Evolutionary conservation across 1,140 invertebrate species (phyloP).

Genomic region (Trichogramma pretiosum): DNA sequence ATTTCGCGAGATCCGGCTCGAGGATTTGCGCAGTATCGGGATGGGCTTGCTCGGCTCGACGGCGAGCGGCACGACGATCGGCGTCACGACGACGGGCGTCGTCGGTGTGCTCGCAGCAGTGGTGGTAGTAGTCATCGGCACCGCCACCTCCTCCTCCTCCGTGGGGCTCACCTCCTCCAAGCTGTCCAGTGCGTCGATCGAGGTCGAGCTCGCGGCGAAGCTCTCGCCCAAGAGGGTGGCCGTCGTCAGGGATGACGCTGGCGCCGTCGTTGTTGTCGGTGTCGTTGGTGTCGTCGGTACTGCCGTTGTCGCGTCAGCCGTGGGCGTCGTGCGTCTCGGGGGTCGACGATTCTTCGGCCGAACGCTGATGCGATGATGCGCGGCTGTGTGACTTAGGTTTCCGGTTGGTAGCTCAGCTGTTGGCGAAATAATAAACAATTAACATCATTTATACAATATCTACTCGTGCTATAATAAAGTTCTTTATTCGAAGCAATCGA

Average conservation of each 20-base stretch:
- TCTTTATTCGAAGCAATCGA: no score
- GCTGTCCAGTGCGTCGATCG: constrained; percentile 11
- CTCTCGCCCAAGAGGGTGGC: neutral
- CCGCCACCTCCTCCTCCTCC: no score
- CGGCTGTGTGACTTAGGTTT: constrained; percentile 38
- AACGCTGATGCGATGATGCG: constrained; percentile 40
- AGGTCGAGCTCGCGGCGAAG: constrained; percentile 1
- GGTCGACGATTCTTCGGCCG: constrained; percentile 41
- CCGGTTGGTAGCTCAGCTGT: constrained; percentile 35
- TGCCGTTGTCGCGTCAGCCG: constrained; percentile 15
- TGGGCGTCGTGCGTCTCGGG: constrained; percentile 28
- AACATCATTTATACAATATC: no score
- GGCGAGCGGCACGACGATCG: neutral
- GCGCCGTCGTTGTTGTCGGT: constrained; percentile 9
- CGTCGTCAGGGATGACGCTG: neutral
- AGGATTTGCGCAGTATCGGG: constrained; percentile 34
- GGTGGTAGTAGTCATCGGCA: no score
- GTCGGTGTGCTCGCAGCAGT: no score
- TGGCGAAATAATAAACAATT: no score
- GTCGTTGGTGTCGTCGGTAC: neutral
- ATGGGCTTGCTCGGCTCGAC: constrained; percentile 10
- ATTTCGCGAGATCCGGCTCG: constrained; percentile 32
- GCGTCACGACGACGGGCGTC: neutral
- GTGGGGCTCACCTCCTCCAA: constrained; percentile 9
- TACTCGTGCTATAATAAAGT: no score